Conservation (phyloP, 1,140 invertebrate species). For the Tetragnatha versicolor region DNA sequence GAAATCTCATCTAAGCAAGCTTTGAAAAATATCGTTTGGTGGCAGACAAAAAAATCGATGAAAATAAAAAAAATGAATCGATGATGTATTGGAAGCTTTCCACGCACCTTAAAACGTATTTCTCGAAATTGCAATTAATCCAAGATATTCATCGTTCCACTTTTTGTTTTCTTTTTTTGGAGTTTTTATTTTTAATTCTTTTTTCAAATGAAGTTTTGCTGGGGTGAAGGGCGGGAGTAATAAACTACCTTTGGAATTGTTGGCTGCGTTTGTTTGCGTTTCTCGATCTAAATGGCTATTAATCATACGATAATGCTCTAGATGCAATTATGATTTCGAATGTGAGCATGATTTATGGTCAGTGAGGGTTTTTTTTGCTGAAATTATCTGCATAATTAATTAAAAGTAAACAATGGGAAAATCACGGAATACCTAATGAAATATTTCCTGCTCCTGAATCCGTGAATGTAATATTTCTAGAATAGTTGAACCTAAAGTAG, state of each 20-base stretch:
- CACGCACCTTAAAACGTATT: slow-evolving; percentile 3
- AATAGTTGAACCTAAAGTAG: too few species aligned
- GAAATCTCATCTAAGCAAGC: not conserved
- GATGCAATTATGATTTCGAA: slow-evolving; percentile 20
- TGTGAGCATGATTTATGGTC: slow-evolving; percentile 9
- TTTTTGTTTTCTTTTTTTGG: slow-evolving; percentile 1
- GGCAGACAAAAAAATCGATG: not conserved
- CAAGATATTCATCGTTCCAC: slow-evolving; percentile 1
- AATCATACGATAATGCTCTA: slow-evolving; percentile 23
- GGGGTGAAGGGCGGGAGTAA: not conserved
- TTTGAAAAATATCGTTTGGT: too few species aligned
- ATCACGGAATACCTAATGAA: too few species aligned
- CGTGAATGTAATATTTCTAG: too few species aligned
- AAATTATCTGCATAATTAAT: too few species aligned
- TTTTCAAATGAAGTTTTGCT: not conserved
- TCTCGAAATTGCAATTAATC: slow-evolving; percentile 20
- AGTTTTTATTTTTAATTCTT: too few species aligned
- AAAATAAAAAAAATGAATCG: slow-evolving; percentile 11
- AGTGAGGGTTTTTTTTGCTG: too few species aligned
- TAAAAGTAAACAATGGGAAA: too few species aligned
- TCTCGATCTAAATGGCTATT: slow-evolving; percentile 23
- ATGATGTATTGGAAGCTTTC: slow-evolving; percentile 14
- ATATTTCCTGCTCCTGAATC: too few species aligned
- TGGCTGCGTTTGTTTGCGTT: slow-evolving; percentile 3
- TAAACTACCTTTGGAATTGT: slow-evolving; percentile 9